Evolutionary conservation across 2,888 invertebrate species (phyloP).

Genomic region (Pachydiplax longipennis): DNA sequence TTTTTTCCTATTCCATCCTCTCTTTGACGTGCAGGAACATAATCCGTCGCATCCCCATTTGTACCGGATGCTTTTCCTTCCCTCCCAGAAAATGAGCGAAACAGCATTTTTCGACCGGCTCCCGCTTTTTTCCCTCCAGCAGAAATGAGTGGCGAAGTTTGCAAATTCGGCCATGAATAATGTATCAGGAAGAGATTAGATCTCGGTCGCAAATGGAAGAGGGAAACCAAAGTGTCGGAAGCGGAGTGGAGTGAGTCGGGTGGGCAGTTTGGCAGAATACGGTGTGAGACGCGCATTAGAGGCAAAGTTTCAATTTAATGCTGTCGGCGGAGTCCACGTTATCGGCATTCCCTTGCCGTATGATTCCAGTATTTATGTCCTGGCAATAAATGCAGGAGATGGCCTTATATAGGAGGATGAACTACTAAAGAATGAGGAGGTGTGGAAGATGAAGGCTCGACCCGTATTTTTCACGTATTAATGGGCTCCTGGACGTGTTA

Average conservation of each 20-base stretch:
- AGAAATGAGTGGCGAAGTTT: constrained; percentile 20
- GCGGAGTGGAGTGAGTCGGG: background rate
- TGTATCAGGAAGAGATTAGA: constrained; percentile 42
- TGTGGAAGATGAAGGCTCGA: too few species aligned
- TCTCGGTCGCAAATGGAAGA: background rate
- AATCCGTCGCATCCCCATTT: background rate
- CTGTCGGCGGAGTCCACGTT: too few species aligned
- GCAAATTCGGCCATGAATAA: constrained; percentile 39
- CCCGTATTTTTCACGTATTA: too few species aligned
- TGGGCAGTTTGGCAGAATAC: background rate
- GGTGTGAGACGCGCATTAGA: background rate
- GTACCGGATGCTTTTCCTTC: background rate
- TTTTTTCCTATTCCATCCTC: background rate
- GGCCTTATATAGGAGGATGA: too few species aligned
- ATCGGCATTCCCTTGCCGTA: too few species aligned
- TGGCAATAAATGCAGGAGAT: too few species aligned
- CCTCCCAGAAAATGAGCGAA: background rate
- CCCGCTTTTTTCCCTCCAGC: background rate
- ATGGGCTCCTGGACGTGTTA: too few species aligned
- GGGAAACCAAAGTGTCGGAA: background rate
- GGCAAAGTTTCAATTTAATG: too few species aligned
- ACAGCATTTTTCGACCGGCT: background rate
- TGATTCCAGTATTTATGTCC: too few species aligned
- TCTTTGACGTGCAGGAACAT: background rate
- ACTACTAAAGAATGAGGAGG: too few species aligned